Percentiles rank a stretch among this genome's conserved stretches.
These are phyloP conservation scores for Omphaloscelis lunosa DNA, from an alignment of 2,888 invertebrate species.

Conservation along the genomic window DNA sequence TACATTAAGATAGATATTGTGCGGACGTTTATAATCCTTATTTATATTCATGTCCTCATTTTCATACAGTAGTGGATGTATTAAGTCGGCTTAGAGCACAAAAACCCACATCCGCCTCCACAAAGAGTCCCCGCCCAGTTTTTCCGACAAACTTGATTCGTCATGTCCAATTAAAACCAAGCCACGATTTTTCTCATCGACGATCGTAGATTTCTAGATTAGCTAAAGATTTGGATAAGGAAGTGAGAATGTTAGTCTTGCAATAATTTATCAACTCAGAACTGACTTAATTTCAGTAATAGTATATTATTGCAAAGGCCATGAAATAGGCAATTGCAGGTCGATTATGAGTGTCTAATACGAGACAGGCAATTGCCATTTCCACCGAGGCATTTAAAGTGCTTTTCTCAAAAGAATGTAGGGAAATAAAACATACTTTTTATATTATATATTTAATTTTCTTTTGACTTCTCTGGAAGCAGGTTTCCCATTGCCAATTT, in stretches of 20 bases:
- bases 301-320: too few species aligned
- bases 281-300: neutral
- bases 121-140: slow-evolving; percentile 84
- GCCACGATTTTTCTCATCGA: slow-evolving; percentile 82
- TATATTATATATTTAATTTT: too few species aligned
- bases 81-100: slow-evolving; percentile 44
- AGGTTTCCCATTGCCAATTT: too few species aligned
- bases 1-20: neutral
- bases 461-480: too few species aligned
- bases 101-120: slow-evolving; percentile 80
- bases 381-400: too few species aligned
- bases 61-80: slow-evolving; percentile 54
- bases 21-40: slow-evolving; percentile 22
- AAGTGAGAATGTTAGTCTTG: neutral
- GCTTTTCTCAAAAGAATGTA: too few species aligned
- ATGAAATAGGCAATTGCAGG: too few species aligned
- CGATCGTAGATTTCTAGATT: slow-evolving; percentile 55
- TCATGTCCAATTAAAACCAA: slow-evolving; percentile 87
- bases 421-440: too few species aligned
- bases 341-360: too few species aligned
- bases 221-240: slow-evolving; percentile 51
- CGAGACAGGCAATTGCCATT: too few species aligned
- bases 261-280: neutral
- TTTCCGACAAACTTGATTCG: slow-evolving; percentile 86
- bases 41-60: slow-evolving; percentile 48